Base-by-base conservation (phyloP, 2,113 vertebrate species). In the Datnioides undecimradiatus region DNA sequence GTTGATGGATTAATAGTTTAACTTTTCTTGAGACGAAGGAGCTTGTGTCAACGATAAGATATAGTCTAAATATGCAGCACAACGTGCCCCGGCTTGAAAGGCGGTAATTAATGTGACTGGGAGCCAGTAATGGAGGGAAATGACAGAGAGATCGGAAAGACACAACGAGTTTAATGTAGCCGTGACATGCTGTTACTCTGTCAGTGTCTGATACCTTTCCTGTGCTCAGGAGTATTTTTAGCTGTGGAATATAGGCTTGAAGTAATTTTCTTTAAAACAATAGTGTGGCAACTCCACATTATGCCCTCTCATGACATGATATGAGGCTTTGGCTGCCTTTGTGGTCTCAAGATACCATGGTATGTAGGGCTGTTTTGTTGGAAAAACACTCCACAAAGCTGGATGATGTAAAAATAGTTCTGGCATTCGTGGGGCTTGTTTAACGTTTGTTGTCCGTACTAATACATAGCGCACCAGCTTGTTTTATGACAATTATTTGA, bases 71-170 rank as follows among this genome's bases (percentile, higher is more conserved):
- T 72, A 79, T 16, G 14, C 64, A 54, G 51, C 29, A 29, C 19
- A 1, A 11, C 23, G 8, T 60, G 55, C 17, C 12, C 9, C 54
- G 2, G 43, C 62, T 65, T 25, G 5, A 59, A 58, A 72, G 58
- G 55, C 60, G 55, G 62, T 64, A 63, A 71, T 84, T 77, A 86
- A 80, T 60, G 25, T 85, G 41, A 62, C 40, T 84, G 27, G 40
- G 83, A 71, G 48, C 33, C 36, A 17, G 67, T 38, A 58, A 73
- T 29, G 0, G 66, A 72, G 45, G 73, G 25, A 72, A 60, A 65
- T 46, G 45, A 65, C 25, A 65, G 48, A 13, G 23, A 29, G 9
- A 33, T 36, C 3, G 12, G 67, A 21, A 52, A 63, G 31, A 41
- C n/a, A 54, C 41, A 55, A 33, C 67, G 69, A 17, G 38, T 72